Base-by-base conservation (phyloP, 2,113 vertebrate species). In the Falco punctatus region DNA sequence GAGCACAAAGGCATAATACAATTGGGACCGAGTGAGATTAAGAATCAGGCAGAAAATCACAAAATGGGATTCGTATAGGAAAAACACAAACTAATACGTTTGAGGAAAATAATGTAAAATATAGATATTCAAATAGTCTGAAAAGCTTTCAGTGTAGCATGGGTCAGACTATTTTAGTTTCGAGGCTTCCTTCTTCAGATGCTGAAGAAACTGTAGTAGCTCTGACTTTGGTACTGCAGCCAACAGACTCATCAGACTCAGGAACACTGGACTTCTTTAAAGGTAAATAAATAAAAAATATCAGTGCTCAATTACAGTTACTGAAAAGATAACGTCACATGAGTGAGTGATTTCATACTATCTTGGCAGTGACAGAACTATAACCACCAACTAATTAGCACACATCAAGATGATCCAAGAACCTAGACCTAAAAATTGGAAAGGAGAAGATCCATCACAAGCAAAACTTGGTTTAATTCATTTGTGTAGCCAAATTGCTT, bases 1-100 rank as follows among this genome's bases (percentile, higher is more conserved):
- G 80, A 97, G 80, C 79, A 90, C 61, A 88, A 92, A 95, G 82
- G 75, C 74, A 75, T 94, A 84, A 95, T 79, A 95, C 90, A 96
- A 93, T 95, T 75, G 91, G 78, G 89, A 89, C 33, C 13, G 3
- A 91, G 59, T 64, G 73, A 97, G 94, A 96, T 94, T 90, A 92
- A 89, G 94, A 88, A 82, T 81, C 86, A 95, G 69, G 55, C 54
- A 96, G 84, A 92, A 97, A 94, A 97, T 92, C 91, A 75, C 67
- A 95, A 96, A 96, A 94, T 78, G 40, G 91, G 74, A 58, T 97
- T 94, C 82, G 89, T 89, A 92, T 66, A 72, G 26, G 64, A 93
- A 93, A 96, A 96, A 91, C 90, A 86, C 81, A 96, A 96, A 94
- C 84, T 83, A 94, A 75, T 65, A 30, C 59, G 20, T 94, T 67